Evolutionary conservation across 2,113 vertebrate genomes (phyloP), one percentile per base, ranked within the genome.

Genomic region (Psittacus erithacus): DNA sequence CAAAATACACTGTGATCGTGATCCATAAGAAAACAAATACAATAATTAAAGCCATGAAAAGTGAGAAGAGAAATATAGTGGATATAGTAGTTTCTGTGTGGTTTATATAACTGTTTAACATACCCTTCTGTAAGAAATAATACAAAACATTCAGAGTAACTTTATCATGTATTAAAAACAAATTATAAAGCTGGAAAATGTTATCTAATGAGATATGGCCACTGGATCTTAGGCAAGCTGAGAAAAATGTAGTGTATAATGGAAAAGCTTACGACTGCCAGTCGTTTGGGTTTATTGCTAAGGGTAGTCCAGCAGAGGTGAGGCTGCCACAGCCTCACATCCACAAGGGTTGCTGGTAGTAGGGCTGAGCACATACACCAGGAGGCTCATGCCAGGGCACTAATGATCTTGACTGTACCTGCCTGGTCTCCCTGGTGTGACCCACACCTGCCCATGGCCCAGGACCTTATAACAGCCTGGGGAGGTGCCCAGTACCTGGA

Each of bases 401-500:
- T 7, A 27, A 50, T 2, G 9, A 38, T 6, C 11, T 28, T 74
- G 49, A 8, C 38, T 35, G 43, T 15, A 28, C 24, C 46, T 76
- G 44, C 24, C 68, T 6, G 9, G 3, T 59, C 19, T 23, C 16
- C 25, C 60, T 23, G 4, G 31, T 2, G 12, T 9, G 27, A 6
- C 13, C 7, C 27, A 8, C 39, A 28, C 28, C 35, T 11, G 11
- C 41, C 62, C 46, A 55, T 3, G 8, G 31, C 31, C 27, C 60
- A 33, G n/a, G n/a, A 17, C 6, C 8, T 35, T 29, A 10, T 4
- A 6, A 2, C 25, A 81, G 52, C 18, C 13, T 11, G 3, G 1
- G 7, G n/a, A 67, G 17, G 23, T 53, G n/a, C 9, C 39, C 2
- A 0, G 0, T 38, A 44, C n/a, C 17, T 0, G 0, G 60, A 8